Evolutionary conservation across 2,113 vertebrate genomes (phyloP).

Genomic region (Illadopsis cleaveri): DNA sequence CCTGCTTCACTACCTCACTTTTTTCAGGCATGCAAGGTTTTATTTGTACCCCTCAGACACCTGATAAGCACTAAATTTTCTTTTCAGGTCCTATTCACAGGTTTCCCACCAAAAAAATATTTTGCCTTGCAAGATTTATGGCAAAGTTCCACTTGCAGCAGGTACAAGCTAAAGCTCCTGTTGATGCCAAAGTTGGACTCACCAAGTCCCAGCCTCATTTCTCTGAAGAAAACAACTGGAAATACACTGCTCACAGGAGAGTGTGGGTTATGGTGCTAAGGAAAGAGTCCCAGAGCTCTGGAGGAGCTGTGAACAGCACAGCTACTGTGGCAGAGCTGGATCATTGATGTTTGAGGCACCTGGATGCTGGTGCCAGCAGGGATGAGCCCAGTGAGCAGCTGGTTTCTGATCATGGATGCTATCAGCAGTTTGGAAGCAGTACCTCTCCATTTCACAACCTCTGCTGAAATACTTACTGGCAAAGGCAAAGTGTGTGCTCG

Average conservation of each 20-base stretch:
- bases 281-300: neutral
- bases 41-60: neutral
- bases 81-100: neutral
- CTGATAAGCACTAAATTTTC: neutral
- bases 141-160: neutral
- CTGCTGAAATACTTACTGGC: neutral
- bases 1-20: neutral
- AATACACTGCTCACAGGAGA: neutral
- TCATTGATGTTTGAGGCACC: neutral
- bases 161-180: neutral
- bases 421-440: neutral
- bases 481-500: accelerated
- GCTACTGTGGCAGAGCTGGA: neutral
- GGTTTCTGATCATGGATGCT: neutral
- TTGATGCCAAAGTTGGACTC: neutral
- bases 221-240: neutral
- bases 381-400: neutral
- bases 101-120: neutral
- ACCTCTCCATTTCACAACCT: neutral
- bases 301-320: neutral
- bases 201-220: neutral
- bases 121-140: neutral
- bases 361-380: accelerated
- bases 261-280: neutral
- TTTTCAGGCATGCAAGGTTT: neutral